phyloP scores from a whole-genome alignment of 2,888 invertebrate species.

The Dolichopus griseipennis region DNA sequence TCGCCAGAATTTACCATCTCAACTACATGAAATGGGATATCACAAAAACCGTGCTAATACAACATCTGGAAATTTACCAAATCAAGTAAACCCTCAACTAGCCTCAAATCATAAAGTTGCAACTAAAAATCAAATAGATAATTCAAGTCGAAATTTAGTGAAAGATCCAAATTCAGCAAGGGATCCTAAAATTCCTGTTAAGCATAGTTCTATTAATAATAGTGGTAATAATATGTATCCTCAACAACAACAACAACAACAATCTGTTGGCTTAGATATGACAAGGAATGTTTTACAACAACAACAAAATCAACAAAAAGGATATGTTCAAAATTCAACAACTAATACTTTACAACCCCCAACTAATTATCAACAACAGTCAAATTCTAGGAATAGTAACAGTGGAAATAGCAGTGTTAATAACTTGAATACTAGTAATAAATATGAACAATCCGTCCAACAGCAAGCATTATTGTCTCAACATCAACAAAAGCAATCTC shows the following conservation, averaged over 20 bases:
- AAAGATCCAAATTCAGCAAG: constrained; percentile 21
- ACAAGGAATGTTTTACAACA: constrained; percentile 24
- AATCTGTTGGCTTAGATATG: constrained; percentile 24
- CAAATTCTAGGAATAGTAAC: constrained; percentile 13
- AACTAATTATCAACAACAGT: constrained; percentile 15
- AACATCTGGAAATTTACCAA: background rate
- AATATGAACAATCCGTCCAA: constrained; percentile 29
- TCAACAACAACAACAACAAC: constrained; percentile 12
- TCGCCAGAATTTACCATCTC: constrained; percentile 19
- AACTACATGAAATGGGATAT: constrained; percentile 32
- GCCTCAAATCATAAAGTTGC: constrained; percentile 23
- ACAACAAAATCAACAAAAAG: constrained; percentile 11
- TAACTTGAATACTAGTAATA: constrained; percentile 28
- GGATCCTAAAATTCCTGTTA: constrained; percentile 11
- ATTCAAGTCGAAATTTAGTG: constrained; percentile 21
- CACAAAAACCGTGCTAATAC: constrained; percentile 28
- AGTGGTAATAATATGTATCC: constrained; percentile 22
- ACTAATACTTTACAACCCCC: background rate
- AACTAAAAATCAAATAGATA: constrained; percentile 16
- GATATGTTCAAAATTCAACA: constrained; percentile 16
- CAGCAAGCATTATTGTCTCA: constrained; percentile 29
- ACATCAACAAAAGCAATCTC: constrained; percentile 22
- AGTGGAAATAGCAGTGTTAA: constrained; percentile 13
- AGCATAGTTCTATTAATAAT: background rate
- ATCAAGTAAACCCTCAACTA: constrained; percentile 18